Conservation (phyloP, 2,888 invertebrate genomes). For the Brenthis daphne region DNA sequence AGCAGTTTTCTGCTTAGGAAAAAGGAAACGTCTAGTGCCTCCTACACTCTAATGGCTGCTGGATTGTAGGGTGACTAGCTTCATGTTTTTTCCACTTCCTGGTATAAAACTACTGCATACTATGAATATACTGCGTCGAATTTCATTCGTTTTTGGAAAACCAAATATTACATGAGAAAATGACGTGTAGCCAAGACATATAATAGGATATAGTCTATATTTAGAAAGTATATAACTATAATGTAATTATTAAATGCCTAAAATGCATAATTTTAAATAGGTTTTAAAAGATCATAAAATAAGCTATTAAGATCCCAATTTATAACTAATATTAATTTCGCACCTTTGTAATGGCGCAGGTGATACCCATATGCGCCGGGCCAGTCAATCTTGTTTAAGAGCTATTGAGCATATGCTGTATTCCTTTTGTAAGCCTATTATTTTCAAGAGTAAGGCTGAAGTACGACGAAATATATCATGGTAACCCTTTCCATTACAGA, state of each 20-base stretch:
- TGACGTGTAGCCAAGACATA: no score
- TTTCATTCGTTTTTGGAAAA: neutral
- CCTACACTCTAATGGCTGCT: constrained; percentile 34
- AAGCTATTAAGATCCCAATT: constrained; percentile 27
- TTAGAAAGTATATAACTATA: neutral
- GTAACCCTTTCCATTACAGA: constrained; percentile 29
- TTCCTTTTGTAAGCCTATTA: constrained; percentile 25
- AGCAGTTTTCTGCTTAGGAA: constrained; percentile 40
- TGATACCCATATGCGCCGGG: constrained; percentile 38
- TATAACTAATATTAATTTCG: constrained; percentile 40
- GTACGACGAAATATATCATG: constrained; percentile 27
- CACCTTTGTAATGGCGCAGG: constrained; percentile 42
- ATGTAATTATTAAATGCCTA: neutral
- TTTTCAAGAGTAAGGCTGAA: constrained; percentile 29
- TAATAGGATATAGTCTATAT: neutral
- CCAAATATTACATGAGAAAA: no score
- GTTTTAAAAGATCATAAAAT: constrained; percentile 18
- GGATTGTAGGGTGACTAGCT: constrained; percentile 32
- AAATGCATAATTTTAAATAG: constrained; percentile 11
- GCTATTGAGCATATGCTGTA: constrained; percentile 23
- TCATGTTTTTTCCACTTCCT: constrained; percentile 14
- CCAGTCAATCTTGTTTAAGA: constrained; percentile 36
- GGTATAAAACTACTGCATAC: neutral
- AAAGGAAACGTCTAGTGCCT: constrained; percentile 38
- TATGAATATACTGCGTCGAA: neutral